Conservation (phyloP, 2,797 vertebrate species). For the Pantherophis vulpinus region DNA sequence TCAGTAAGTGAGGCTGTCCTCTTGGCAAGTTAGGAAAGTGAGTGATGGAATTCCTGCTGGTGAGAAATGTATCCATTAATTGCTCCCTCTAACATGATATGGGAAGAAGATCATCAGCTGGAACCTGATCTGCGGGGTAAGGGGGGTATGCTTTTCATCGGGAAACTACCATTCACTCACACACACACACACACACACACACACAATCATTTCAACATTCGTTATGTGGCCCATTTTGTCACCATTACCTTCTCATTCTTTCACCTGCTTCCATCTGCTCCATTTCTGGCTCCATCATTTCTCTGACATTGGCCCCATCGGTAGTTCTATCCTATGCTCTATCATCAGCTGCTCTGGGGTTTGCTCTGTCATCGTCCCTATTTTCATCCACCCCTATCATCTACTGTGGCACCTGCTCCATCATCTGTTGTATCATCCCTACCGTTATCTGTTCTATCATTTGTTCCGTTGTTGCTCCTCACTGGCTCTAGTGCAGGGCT, state of each 20-base stretch:
- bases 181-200: neutral
- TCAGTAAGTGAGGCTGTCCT: neutral
- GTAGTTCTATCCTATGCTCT: neutral
- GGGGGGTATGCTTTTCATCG: neutral
- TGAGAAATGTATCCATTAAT: neutral
- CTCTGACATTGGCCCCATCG: neutral
- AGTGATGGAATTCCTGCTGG: neutral
- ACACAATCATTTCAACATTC: neutral
- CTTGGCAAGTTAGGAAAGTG: neutral
- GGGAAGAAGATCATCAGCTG: neutral
- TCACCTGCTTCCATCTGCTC: neutral
- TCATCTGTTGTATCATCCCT: neutral
- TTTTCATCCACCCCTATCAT: neutral
- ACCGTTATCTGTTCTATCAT: neutral
- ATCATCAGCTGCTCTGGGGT: neutral
- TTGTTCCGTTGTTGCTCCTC: neutral
- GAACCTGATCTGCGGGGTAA: neutral
- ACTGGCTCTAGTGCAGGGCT: neutral
- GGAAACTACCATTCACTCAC: neutral
- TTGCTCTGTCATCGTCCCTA: neutral
- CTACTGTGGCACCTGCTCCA: neutral
- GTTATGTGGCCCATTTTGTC: neutral
- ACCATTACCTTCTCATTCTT: neutral
- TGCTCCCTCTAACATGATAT: neutral
- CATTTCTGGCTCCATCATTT: neutral